Percentiles rank a stretch among this genome's conserved stretches.
phyloP scores from a whole-genome alignment of 2,888 invertebrate species.

The Timema cristinae region DNA sequence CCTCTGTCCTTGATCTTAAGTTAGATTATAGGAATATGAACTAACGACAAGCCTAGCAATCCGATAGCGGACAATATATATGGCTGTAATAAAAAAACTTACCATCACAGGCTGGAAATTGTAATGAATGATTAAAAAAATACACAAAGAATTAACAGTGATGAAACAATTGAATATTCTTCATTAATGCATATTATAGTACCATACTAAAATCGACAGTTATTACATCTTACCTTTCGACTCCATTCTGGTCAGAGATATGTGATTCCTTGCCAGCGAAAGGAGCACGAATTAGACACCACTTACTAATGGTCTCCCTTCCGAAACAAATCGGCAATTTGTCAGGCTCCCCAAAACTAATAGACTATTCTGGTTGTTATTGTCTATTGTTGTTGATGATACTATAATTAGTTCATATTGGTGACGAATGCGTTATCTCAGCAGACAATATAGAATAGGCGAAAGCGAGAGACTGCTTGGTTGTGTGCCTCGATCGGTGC shows the following conservation, averaged over 20 bases:
- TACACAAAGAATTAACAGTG: conserved; percentile 11
- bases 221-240: conserved; percentile 33
- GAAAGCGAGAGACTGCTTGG: too few relatives aligned
- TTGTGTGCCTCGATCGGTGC: too few relatives aligned
- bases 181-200: not conserved
- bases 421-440: not conserved
- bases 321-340: conserved; percentile 34
- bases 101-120: not conserved
- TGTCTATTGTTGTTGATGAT: conserved; percentile 17
- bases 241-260: conserved; percentile 37
- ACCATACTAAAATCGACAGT: not conserved
- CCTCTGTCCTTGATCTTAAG: too few relatives aligned
- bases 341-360: not conserved
- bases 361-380: too few relatives aligned
- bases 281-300: too few relatives aligned
- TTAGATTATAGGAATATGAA: too few relatives aligned
- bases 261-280: conserved; percentile 35
- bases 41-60: too few relatives aligned
- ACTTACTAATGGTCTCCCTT: conserved; percentile 36
- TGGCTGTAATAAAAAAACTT: too few relatives aligned
- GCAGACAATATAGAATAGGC: not conserved
- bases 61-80: too few relatives aligned
- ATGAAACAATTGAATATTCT: not conserved
- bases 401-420: conserved; percentile 6
- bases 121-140: not conserved